phyloP scores from a whole-genome alignment of 2,797 vertebrate genomes.

The Enteromius afrohamiltoni region DNA sequence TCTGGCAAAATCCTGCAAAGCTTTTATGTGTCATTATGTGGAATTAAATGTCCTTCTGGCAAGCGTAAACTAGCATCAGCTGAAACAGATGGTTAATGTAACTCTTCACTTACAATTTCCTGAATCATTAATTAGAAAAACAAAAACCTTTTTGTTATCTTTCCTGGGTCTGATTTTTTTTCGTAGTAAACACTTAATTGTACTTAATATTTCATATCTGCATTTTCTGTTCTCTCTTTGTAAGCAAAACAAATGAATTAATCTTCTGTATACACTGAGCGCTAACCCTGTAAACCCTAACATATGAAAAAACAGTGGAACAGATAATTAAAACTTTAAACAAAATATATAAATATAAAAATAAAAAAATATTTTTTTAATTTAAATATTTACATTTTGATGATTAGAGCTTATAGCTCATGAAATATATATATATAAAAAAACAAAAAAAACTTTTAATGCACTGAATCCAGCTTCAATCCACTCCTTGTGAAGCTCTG shows the following conservation, averaged over 20 bases:
- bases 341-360: neutral
- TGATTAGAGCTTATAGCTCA: no score
- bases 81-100: slow-evolving; percentile 41
- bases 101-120: slow-evolving; percentile 51
- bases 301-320: neutral
- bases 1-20: slow-evolving; percentile 25
- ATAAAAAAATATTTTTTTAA: no score
- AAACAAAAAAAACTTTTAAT: no score
- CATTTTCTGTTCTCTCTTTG: neutral
- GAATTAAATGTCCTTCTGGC: slow-evolving; percentile 35
- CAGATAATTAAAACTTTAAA: neutral
- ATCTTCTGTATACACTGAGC: neutral
- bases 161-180: neutral
- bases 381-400: no score
- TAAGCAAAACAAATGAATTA: neutral
- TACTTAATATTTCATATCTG: neutral
- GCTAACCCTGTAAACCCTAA: neutral
- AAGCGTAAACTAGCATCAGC: neutral
- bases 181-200: neutral
- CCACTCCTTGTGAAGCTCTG: no score
- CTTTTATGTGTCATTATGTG: slow-evolving; percentile 26
- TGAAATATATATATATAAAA: no score
- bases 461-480: no score
- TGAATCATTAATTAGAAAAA: slow-evolving; percentile 36
- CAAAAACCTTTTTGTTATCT: neutral